These are phyloP conservation scores for Scolopax mira DNA, from an alignment of 2,113 vertebrate species.

Conservation along the genomic window DNA sequence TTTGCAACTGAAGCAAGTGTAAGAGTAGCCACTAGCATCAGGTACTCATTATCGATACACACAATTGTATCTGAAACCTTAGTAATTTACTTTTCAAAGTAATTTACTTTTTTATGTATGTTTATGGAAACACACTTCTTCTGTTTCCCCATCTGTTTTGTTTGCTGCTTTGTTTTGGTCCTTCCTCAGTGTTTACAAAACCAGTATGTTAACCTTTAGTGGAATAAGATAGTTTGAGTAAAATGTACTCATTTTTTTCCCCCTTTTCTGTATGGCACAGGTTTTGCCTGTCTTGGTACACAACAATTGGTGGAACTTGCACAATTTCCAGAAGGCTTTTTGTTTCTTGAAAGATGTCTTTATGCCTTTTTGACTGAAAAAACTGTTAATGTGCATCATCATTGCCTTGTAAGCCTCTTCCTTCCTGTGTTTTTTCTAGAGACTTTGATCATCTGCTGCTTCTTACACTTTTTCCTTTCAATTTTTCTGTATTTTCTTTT, in stretches of 20 bases:
- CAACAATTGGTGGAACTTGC: not conserved
- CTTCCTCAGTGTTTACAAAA: not conserved
- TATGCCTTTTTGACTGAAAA: not conserved
- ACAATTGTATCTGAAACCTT: not conserved
- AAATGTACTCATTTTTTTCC: accelerated
- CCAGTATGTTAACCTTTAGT: not conserved
- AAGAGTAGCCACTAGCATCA: not conserved
- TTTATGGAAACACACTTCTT: not conserved
- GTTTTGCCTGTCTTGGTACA: not conserved
- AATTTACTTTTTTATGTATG: not conserved
- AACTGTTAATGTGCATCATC: not conserved
- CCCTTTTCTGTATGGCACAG: not conserved
- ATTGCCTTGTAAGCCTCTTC: not conserved
- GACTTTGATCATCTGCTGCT: not conserved
- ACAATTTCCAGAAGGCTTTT: not conserved
- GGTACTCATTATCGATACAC: not conserved
- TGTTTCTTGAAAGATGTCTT: not conserved
- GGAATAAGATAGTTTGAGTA: not conserved
- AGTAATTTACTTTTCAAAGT: not conserved
- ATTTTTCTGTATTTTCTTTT: not conserved
- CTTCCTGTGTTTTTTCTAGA: not conserved
- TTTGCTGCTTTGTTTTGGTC: not conserved
- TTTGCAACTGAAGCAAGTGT: not conserved
- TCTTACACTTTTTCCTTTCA: not conserved
- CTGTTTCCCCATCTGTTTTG: not conserved